A percentile compares a stretch with the other conserved stretches of the same genome.
Conservation (phyloP, 2,113 vertebrate genomes). For the Larimichthys polyactis region DNA sequence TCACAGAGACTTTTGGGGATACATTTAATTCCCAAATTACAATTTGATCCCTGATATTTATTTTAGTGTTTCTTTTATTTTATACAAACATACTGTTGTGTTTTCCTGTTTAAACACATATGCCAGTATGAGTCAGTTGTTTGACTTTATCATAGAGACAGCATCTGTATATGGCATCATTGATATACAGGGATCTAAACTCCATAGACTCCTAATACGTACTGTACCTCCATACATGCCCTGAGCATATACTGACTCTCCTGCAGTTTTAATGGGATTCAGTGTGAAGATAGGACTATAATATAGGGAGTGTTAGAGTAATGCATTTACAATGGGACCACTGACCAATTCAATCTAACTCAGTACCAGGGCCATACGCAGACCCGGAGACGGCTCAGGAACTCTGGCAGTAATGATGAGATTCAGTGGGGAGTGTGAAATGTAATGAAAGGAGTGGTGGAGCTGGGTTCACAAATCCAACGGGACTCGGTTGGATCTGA, state of each 20-base stretch:
- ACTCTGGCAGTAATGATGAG: conserved; percentile 78
- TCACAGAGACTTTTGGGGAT: neutral
- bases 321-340: conserved; percentile 83
- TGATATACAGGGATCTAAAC: conserved; percentile 24
- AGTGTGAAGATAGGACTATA: conserved; percentile 70
- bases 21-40: neutral
- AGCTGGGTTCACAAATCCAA: conserved; percentile 59
- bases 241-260: conserved; percentile 43
- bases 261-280: conserved; percentile 72
- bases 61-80: conserved; percentile 17
- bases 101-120: neutral
- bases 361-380: conserved; percentile 63
- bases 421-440: conserved; percentile 76
- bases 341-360: conserved; percentile 82
- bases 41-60: conserved; percentile 10
- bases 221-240: conserved; percentile 21
- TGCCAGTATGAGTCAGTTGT: conserved; percentile 10
- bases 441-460: conserved; percentile 74
- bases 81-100: neutral
- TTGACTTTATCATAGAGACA: conserved; percentile 14
- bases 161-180: neutral
- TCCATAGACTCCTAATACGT: conserved; percentile 27
- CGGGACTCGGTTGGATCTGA: conserved; percentile 54
- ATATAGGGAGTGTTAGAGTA: conserved; percentile 74
- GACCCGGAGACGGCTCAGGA: conserved; percentile 63